These are phyloP conservation scores for Zapus hudsonius DNA, from an alignment of 2,113 vertebrate species.

Conservation along the genomic window DNA sequence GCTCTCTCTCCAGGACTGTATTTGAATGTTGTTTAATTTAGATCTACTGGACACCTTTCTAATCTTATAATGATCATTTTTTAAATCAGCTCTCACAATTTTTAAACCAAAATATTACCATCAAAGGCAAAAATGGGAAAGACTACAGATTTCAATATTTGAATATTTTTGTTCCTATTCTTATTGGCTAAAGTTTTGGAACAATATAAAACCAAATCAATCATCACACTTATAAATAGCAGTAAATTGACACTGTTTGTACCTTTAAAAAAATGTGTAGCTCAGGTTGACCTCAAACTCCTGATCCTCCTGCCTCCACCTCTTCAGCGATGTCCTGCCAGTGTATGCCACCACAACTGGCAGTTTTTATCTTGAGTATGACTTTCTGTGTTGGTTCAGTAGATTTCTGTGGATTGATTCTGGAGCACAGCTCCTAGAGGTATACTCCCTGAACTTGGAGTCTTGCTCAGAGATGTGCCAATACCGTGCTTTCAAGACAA, in stretches of 20 bases:
- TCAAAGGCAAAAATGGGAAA: background rate
- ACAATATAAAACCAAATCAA: background rate
- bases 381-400: background rate
- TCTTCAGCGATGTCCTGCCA: too few relatives aligned
- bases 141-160: background rate
- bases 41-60: background rate
- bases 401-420: background rate
- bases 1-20: too few relatives aligned
- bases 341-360: too few relatives aligned
- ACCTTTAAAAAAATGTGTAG: too few relatives aligned
- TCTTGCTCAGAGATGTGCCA: background rate
- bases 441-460: background rate
- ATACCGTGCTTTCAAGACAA: background rate
- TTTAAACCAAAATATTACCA: background rate
- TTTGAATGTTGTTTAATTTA: constrained; percentile 18
- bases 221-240: background rate
- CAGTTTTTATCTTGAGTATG: too few relatives aligned
- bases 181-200: background rate
- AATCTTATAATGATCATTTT: background rate
- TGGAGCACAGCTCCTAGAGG: background rate
- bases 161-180: background rate
- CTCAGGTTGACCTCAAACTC: too few relatives aligned
- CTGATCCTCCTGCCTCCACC: too few relatives aligned
- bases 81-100: background rate
- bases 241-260: background rate